Percentiles rank a stretch among this genome's conserved stretches.
Conservation (phyloP, 2,113 vertebrate species). For the Sinocyclocheilus anophthalmus region DNA sequence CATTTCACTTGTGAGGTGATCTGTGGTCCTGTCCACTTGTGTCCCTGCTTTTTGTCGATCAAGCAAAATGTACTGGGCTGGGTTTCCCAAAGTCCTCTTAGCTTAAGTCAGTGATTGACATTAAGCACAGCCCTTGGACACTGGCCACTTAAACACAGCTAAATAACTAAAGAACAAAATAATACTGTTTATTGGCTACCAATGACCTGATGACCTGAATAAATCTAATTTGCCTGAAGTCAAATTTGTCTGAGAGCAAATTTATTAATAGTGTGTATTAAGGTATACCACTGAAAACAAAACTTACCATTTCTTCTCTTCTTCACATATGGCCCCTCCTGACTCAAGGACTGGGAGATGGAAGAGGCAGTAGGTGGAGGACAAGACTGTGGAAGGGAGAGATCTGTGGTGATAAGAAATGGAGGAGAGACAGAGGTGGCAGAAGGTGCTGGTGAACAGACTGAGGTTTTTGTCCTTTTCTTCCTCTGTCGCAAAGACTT, state of each 20-base stretch:
- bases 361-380: too few species aligned
- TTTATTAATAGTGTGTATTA: not conserved
- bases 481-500: not conserved
- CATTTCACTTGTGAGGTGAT: not conserved
- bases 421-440: not conserved
- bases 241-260: not conserved
- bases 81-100: not conserved
- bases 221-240: not conserved
- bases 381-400: not conserved
- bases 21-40: not conserved
- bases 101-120: not conserved
- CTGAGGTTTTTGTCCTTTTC: not conserved
- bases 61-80: not conserved
- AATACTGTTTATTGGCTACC: not conserved
- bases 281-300: too few species aligned
- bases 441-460: not conserved
- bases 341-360: not conserved
- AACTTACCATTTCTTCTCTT: not conserved
- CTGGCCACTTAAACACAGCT: not conserved
- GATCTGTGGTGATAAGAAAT: not conserved
- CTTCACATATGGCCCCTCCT: not conserved
- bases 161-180: not conserved
- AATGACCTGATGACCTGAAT: not conserved
- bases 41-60: not conserved
- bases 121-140: slow-evolving; percentile 1